These are phyloP conservation scores for Pachyuromys duprasi DNA, from an alignment of 2,797 vertebrate species.

Conservation along the genomic window DNA sequence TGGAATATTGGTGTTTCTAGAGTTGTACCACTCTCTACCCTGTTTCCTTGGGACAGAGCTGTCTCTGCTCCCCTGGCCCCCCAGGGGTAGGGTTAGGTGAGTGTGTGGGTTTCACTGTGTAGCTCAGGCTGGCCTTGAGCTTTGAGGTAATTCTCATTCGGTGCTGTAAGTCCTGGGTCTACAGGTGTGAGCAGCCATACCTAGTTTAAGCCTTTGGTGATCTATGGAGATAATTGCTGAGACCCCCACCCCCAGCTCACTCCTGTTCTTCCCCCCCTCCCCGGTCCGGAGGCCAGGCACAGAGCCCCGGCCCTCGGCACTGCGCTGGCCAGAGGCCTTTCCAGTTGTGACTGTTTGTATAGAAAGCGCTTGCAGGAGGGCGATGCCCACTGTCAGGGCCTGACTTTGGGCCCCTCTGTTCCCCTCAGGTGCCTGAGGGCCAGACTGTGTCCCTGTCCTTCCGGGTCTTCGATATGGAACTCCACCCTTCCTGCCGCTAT, in stretches of 20 bases:
- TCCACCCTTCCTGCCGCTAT: conserved; percentile 92
- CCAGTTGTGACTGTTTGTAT: background rate
- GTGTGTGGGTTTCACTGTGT: background rate
- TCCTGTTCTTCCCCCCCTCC: background rate
- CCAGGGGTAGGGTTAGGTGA: background rate
- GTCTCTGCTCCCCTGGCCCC: background rate
- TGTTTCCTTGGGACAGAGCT: background rate
- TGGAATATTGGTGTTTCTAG: background rate
- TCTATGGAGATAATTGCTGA: background rate
- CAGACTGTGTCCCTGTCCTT: conserved; percentile 92
- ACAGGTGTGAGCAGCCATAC: background rate
- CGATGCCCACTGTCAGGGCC: background rate
- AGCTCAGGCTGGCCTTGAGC: background rate
- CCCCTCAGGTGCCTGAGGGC: conserved; percentile 91
- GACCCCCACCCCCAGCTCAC: background rate
- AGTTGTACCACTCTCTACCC: background rate
- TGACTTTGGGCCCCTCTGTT: background rate
- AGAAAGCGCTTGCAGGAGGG: conserved; percentile 19
- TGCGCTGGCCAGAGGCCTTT: background rate
- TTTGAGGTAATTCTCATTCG: background rate
- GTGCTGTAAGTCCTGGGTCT: background rate
- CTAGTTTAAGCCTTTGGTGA: background rate
- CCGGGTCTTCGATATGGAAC: conserved; percentile 94
- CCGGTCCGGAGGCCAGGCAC: background rate
- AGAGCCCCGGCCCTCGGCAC: background rate